Conservation (phyloP, 2,113 vertebrate genomes). For the Synodontis membranacea region DNA sequence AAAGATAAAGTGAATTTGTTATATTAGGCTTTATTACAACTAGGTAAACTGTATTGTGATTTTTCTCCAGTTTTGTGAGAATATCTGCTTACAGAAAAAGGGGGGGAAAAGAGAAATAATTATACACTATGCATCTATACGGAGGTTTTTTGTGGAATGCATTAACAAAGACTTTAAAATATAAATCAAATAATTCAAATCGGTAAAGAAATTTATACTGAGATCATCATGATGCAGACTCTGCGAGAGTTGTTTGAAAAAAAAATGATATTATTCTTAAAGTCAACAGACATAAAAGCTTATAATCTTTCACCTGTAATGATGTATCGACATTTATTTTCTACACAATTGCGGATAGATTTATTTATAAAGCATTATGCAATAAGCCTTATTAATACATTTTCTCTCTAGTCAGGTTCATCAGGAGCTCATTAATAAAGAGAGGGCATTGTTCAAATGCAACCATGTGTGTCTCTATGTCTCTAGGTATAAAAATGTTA, state of each 20-base stretch:
- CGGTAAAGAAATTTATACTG: background rate
- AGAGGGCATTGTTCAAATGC: background rate
- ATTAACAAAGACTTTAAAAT: background rate
- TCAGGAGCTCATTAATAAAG: background rate
- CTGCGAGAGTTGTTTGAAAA: constrained; percentile 13
- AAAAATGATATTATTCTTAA: background rate
- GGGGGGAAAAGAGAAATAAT: background rate
- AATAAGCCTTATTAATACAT: constrained; percentile 4
- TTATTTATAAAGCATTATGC: constrained; percentile 35
- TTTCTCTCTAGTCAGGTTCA: background rate
- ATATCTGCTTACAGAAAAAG: background rate
- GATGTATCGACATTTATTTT: background rate
- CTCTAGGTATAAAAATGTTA: background rate
- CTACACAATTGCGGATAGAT: constrained; percentile 2
- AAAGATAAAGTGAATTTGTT: background rate
- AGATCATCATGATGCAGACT: background rate
- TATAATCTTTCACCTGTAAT: constrained; percentile 52
- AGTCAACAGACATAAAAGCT: constrained; percentile 35
- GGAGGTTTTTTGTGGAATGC: background rate
- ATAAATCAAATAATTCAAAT: background rate
- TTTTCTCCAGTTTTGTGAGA: background rate
- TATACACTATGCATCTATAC: too few species aligned
- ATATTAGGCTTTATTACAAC: background rate
- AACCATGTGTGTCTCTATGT: background rate
- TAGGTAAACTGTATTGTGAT: background rate